Percentiles rank a stretch among this genome's conserved stretches.
phyloP scores from a whole-genome alignment of 1,140 invertebrate genomes.

The Aphelenchoides besseyi region DNA sequence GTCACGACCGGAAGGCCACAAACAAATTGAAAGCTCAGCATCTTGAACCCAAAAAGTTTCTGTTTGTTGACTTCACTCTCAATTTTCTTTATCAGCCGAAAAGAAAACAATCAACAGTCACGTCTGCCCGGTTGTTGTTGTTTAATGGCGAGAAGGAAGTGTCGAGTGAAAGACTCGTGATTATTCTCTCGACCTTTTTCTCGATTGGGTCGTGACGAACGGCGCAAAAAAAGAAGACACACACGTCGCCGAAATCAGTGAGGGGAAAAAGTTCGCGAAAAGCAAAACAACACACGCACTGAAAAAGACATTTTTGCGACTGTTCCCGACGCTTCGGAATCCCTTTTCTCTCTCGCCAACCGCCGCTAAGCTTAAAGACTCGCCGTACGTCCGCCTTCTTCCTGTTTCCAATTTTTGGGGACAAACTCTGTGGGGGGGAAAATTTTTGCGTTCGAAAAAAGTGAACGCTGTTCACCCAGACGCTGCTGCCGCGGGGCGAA shows the following conservation, averaged over 20 bases:
- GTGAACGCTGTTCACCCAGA: neutral
- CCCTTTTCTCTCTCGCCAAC: neutral
- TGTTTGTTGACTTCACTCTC: too few relatives aligned
- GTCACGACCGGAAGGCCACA: too few relatives aligned
- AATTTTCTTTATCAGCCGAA: neutral
- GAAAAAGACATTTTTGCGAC: neutral
- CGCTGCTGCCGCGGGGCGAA: too few relatives aligned
- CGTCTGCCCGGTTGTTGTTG: neutral
- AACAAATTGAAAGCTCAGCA: too few relatives aligned
- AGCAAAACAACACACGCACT: conserved; percentile 3
- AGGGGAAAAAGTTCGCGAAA: neutral
- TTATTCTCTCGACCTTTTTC: neutral
- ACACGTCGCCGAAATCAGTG: too few relatives aligned
- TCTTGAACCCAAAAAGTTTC: too few relatives aligned
- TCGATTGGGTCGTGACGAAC: neutral
- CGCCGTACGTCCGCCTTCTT: neutral
- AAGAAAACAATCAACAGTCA: neutral
- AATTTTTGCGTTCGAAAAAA: neutral
- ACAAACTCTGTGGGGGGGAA: neutral
- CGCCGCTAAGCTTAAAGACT: too few relatives aligned
- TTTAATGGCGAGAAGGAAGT: too few relatives aligned
- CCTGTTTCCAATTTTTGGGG: neutral
- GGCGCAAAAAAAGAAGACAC: neutral
- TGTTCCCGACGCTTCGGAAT: neutral
- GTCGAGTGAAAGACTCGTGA: neutral